Base-by-base conservation (phyloP, 2,113 vertebrate genomes). In the Nesogale talazaci region DNA sequence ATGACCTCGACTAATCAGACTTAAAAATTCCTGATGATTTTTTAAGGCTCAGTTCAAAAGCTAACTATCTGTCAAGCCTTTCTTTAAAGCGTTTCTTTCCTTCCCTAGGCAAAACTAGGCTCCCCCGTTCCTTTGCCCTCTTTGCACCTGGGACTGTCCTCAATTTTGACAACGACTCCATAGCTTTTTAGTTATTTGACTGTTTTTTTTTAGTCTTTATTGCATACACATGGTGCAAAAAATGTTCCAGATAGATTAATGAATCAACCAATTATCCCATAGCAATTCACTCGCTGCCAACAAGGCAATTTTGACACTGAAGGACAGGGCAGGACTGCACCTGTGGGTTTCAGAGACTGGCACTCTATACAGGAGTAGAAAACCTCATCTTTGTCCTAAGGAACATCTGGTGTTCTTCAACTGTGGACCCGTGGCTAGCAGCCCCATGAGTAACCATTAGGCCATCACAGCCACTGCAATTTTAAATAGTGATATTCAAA, bases 11-110 rank as follows among this genome's bases (percentile, higher is more conserved):
- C 6, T 34, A 36, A 87, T 31, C 17, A 56, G 29, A 78, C 29
- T 89, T 86, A n/a, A 90, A 94, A 92, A 92, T n/a, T 42, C 4
- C 23, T 59, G 80, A 42, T 81, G 29, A 63, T 77, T 85, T 85
- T 86, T 78, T 17, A 89, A 65, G 23, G 7, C 5, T 77, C 70
- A 88, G 31, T 93, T 89, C 8, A 79, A 94, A 72, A 61, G 1
- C 29, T 63, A 70, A 79, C 27, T 89, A 67, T 84, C 16, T 95
- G 8, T 80, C n/a, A 81, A 72, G 57, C 6, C 29, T 90, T 93
- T 20, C n/a, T n/a, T n/a, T n/a, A n/a, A 81, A 72, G 57, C 6
- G 23, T 90, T 93, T 20, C 15, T 76, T 92, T 31, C 67, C 10
- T 42, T 80, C 16, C 42, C 15, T 25, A 83, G 9, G 8, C 31